Evolutionary conservation across 1,140 invertebrate genomes (phyloP), one percentile per base, ranked within the genome.

Genomic region (Drepana arcuata): DNA sequence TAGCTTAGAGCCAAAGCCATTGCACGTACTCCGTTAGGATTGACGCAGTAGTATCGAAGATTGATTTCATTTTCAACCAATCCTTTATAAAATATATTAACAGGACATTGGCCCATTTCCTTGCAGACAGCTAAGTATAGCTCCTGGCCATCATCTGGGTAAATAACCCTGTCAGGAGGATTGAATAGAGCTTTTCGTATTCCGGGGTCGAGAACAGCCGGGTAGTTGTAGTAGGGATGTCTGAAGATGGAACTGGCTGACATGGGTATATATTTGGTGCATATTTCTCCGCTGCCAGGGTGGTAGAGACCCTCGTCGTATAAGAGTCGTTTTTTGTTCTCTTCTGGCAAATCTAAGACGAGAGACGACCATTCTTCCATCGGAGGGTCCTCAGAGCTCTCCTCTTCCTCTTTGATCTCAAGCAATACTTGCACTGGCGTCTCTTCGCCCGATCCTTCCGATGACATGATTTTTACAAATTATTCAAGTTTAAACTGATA

Each of bases 161-260:
- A 79, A 7, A 51, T 42, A 4, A 60, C 16, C 37, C 50, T 47
- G 21, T 60, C 48, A 52, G 82, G 74, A 40, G 62, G 67, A 41
- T 60, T 54, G 10, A 77, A 48, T 41, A 85, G 60, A 3, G 83
- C 83, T 24, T 57, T 52, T 16, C 62, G 44, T 10, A 85, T 79
- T 6, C 84, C 83, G 9, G 85, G 85, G 50, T 86, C 83, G 36
- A 34, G 24, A 2, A 85, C 53, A 3, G 69, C 66, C 2, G 84
- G 84, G 41, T 85, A 86, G 31, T 64, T 61, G 44, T 71, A 85
- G 24, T 83, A 75, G n/a, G 73, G 68, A 41, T 86, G 81, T 27
- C 53, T 54, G 1, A 75, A 40, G 2, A 85, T 26, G 5, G 74
- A 79, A 43, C 83, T 85, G 10, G 63, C 62, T 0, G 84, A 86